phyloP scores from a whole-genome alignment of 2,113 vertebrate genomes.

The Potamarius usumacintae region DNA sequence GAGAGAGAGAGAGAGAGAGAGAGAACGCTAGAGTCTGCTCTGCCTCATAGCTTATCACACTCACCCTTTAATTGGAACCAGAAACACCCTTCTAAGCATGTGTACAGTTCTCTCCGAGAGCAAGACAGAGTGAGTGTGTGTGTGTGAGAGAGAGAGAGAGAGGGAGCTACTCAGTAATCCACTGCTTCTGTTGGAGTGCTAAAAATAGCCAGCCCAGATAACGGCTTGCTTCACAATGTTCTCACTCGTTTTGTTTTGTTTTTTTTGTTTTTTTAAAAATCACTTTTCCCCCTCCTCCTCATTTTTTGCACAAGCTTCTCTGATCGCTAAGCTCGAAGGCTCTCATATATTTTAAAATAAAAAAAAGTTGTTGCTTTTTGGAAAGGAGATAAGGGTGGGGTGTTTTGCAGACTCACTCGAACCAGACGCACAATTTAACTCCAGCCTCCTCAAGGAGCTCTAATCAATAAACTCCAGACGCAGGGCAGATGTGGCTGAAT shows the following conservation, averaged over 20 bases:
- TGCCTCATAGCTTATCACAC: slow-evolving; percentile 45
- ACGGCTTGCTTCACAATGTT: slow-evolving; percentile 40
- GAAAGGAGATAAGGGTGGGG: background rate
- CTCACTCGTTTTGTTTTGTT: slow-evolving; percentile 17
- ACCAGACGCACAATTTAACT: slow-evolving; percentile 34
- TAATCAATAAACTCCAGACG: slow-evolving; percentile 47
- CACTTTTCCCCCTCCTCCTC: background rate
- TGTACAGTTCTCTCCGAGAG: slow-evolving; percentile 34
- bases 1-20: background rate
- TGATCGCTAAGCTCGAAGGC: background rate
- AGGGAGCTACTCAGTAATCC: slow-evolving; percentile 24
- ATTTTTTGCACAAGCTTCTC: slow-evolving; percentile 6
- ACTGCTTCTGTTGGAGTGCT: slow-evolving; percentile 28
- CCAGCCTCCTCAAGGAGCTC: slow-evolving; percentile 22
- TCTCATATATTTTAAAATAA: background rate
- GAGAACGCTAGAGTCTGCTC: slow-evolving; percentile 14
- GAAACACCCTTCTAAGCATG: slow-evolving; percentile 36
- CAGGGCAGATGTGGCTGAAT: background rate
- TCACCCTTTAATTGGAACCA: slow-evolving; percentile 52
- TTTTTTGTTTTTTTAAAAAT: background rate
- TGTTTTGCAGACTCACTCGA: slow-evolving; percentile 3
- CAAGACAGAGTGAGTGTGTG: background rate
- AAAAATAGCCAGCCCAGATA: slow-evolving; percentile 54
- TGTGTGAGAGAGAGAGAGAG: no score
- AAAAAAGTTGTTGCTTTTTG: background rate